Percentiles rank a stretch among this genome's conserved stretches.
Conservation (phyloP, 2,113 vertebrate species). For the Chinchilla lanigera region DNA sequence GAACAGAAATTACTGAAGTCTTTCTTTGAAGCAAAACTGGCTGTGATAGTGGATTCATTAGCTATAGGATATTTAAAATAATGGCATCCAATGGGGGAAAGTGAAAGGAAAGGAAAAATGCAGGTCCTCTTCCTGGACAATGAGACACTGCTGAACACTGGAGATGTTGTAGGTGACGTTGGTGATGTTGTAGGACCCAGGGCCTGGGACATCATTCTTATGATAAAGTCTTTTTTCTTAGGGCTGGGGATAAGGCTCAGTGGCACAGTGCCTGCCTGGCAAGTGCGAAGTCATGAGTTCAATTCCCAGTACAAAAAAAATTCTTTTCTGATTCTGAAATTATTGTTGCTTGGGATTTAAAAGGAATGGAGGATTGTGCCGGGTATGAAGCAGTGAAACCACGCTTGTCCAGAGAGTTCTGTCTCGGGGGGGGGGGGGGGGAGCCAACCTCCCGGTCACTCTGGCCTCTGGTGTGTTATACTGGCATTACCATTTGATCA, state of each 20-base stretch:
- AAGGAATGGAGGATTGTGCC: constrained; percentile 83
- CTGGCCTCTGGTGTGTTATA: no score
- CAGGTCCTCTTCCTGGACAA: constrained; percentile 89
- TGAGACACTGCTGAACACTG: constrained; percentile 85
- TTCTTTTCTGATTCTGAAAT: constrained; percentile 78
- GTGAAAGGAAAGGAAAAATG: constrained; percentile 81
- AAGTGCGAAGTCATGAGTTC: no score
- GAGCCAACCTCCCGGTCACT: no score
- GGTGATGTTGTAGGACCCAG: constrained; percentile 72
- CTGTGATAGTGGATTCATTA: constrained; percentile 85
- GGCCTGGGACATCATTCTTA: constrained; percentile 86
- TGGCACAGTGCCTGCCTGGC: no score
- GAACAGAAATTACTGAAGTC: constrained; percentile 88
- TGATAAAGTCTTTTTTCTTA: constrained; percentile 86
- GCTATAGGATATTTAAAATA: constrained; percentile 85
- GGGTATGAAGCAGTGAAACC: constrained; percentile 59
- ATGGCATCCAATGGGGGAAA: not conserved
- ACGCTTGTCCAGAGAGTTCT: constrained; percentile 52
- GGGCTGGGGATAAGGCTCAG: no score
- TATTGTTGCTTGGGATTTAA: constrained; percentile 74
- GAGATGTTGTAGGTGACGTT: constrained; percentile 61
- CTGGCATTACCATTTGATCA: no score
- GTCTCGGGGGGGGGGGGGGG: no score
- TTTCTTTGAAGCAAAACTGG: constrained; percentile 82
- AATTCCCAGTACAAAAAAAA: constrained; percentile 71